Conservation (phyloP, 2,113 vertebrate genomes). For the Rhinopomastus cyanomelas region DNA sequence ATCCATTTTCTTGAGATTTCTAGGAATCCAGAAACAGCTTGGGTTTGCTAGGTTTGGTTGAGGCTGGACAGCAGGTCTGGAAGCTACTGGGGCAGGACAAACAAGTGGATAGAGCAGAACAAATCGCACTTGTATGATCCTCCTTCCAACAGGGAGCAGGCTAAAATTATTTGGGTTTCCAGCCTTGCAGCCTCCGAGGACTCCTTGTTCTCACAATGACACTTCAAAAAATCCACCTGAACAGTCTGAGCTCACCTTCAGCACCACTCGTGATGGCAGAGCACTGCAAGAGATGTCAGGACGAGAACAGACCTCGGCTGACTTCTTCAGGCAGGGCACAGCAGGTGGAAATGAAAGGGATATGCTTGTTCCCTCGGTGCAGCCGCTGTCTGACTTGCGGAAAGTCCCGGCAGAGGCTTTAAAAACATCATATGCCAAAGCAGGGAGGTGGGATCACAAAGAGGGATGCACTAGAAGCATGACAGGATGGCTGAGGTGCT, state of each 20-base stretch:
- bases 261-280: neutral
- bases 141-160: neutral
- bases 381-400: neutral
- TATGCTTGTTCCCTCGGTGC: accelerated
- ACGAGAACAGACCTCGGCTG: too few relatives aligned
- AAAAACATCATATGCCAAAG: neutral
- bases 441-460: neutral
- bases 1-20: neutral
- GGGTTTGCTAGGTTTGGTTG: neutral
- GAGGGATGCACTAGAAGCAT: neutral
- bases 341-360: neutral
- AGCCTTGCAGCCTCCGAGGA: neutral
- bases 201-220: neutral
- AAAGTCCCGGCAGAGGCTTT: neutral
- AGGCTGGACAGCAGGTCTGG: neutral
- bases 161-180: neutral
- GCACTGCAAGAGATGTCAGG: neutral
- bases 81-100: neutral
- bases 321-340: neutral
- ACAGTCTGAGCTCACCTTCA: accelerated
- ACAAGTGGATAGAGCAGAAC: neutral
- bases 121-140: neutral
- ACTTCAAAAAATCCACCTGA: neutral
- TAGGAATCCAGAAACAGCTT: neutral
- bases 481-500: too few relatives aligned